A percentile compares a stretch with the other conserved stretches of the same genome.
Evolutionary conservation across 1,140 invertebrate species (phyloP).

Genomic region (Ladona fulva): DNA sequence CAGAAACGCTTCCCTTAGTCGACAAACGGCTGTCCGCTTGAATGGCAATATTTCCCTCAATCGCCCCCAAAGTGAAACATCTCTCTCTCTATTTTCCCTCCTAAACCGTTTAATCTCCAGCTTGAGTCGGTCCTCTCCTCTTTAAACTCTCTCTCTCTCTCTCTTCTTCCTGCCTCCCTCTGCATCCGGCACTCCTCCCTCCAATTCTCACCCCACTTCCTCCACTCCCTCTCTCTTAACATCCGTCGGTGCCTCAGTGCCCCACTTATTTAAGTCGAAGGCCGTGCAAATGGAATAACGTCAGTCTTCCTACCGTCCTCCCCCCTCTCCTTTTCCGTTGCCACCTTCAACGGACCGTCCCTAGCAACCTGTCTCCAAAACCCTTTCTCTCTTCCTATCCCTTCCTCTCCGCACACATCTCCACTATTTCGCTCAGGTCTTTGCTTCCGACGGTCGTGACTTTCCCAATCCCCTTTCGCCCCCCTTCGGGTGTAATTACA

Average conservation of each 20-base stretch:
- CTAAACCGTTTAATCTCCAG: too few relatives aligned
- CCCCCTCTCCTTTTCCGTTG: not conserved
- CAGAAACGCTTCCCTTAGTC: too few relatives aligned
- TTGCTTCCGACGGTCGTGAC: too few relatives aligned
- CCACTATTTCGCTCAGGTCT: not conserved
- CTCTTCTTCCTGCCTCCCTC: not conserved
- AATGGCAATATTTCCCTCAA: too few relatives aligned
- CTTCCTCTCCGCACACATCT: not conserved
- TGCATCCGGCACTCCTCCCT: not conserved
- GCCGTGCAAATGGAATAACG: constrained; percentile 8
- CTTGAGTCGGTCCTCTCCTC: not conserved
- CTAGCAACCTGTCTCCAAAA: not conserved
- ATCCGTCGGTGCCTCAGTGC: not conserved
- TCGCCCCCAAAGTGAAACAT: too few relatives aligned
- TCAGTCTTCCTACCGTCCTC: not conserved
- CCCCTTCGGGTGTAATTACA: not conserved
- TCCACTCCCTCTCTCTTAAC: not conserved
- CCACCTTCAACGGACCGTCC: not conserved
- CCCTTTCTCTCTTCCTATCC: not conserved
- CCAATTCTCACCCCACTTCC: not conserved
- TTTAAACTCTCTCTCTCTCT: not conserved
- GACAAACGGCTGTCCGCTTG: too few relatives aligned
- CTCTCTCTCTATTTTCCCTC: too few relatives aligned
- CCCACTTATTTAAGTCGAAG: not conserved
- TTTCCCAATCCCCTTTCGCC: not conserved